phyloP scores from a whole-genome alignment of 2,113 vertebrate species.

The Charina bottae region DNA sequence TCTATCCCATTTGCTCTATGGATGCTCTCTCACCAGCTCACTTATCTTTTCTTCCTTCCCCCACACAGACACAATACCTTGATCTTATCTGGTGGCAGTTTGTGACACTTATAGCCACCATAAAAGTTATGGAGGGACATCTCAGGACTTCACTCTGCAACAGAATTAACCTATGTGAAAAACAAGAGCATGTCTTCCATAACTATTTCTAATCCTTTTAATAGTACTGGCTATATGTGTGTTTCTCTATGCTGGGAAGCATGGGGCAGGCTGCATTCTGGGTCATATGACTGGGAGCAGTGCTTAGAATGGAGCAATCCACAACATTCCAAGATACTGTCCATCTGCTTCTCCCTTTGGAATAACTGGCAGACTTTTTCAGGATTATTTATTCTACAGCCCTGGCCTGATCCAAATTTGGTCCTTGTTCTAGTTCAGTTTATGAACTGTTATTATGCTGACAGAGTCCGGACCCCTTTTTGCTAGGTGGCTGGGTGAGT shows the following conservation, averaged over 20 bases:
- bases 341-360: neutral
- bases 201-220: neutral
- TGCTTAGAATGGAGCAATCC: neutral
- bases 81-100: neutral
- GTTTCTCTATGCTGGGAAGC: neutral
- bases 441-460: neutral
- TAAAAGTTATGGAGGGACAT: neutral
- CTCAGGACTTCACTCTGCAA: neutral
- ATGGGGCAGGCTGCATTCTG: no score
- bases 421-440: neutral
- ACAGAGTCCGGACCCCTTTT: neutral
- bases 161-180: neutral
- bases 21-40: neutral
- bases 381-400: neutral
- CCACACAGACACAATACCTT: neutral
- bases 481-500: neutral
- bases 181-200: neutral
- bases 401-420: neutral
- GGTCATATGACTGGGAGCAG: neutral
- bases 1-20: neutral
- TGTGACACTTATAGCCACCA: neutral
- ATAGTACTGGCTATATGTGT: neutral
- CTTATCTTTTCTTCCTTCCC: neutral
- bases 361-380: neutral
- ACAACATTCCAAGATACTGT: neutral